A percentile compares a stretch with the other conserved stretches of the same genome.
Conservation (phyloP, 2,797 vertebrate genomes). For the Petrocephalus schoutedeni region DNA sequence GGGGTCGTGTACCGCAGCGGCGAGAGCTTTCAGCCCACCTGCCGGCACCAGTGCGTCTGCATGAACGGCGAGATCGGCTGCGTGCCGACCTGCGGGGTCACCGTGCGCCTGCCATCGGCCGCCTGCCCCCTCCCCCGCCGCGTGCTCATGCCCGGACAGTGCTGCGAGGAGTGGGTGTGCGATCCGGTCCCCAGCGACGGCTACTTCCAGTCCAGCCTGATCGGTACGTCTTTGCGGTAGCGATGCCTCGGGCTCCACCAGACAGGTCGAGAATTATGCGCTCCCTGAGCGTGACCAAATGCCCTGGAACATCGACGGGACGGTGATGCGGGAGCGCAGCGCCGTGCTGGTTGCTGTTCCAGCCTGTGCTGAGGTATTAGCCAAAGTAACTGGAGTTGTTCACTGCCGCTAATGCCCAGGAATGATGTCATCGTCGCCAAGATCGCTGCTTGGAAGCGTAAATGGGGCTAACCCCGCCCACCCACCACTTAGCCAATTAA, state of each 20-base stretch:
- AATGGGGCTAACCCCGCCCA: neutral
- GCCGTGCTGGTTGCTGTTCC: neutral
- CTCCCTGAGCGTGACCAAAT: neutral
- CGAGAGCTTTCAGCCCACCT: constrained; percentile 68
- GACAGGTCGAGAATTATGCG: neutral
- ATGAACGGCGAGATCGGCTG: constrained; percentile 70
- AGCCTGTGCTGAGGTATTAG: neutral
- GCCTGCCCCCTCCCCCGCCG: constrained; percentile 58
- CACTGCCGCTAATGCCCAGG: neutral
- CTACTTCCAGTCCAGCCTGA: constrained; percentile 48
- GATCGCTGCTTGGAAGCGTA: neutral
- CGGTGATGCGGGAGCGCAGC: neutral
- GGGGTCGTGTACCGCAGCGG: constrained; percentile 65
- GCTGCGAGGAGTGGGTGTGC: constrained; percentile 70
- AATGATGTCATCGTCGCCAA: neutral
- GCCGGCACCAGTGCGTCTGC: constrained; percentile 68
- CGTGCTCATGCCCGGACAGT: constrained; percentile 52
- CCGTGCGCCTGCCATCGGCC: constrained; percentile 51
- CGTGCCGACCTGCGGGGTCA: constrained; percentile 53
- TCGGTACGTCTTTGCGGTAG: constrained; percentile 43
- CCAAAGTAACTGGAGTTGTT: neutral
- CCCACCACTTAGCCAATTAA: neutral
- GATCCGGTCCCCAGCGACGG: constrained; percentile 43
- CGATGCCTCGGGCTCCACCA: neutral
- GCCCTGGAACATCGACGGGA: neutral